Evolutionary conservation across 2,888 invertebrate genomes (phyloP).

Genomic region (Diarsia dahlii): DNA sequence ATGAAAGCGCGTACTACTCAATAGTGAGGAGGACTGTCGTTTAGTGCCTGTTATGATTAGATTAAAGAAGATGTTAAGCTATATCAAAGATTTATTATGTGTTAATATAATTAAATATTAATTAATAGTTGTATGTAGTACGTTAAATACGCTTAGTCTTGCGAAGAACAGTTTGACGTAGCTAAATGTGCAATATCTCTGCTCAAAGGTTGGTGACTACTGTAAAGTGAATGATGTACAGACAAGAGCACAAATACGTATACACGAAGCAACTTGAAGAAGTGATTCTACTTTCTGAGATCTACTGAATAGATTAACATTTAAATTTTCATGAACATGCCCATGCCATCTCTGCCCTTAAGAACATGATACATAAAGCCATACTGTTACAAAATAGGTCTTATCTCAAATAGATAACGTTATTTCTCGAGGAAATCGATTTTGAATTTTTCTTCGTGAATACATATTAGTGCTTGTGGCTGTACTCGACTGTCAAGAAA

Average conservation of each 20-base stretch:
- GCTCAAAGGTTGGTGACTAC: slow-evolving; percentile 61
- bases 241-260: not conserved
- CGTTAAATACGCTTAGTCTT: slow-evolving; percentile 46
- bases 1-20: slow-evolving; percentile 19
- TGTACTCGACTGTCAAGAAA: not conserved
- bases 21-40: slow-evolving; percentile 25
- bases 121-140: slow-evolving; percentile 33
- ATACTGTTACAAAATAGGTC: not conserved
- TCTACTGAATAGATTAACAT: not conserved
- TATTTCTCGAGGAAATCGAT: not conserved
- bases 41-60: slow-evolving; percentile 63
- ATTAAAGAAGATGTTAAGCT: slow-evolving; percentile 44
- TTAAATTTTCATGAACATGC: not conserved
- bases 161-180: slow-evolving; percentile 14
- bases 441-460: not conserved
- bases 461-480: not conserved
- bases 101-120: slow-evolving; percentile 38
- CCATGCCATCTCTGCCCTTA: too few species aligned
- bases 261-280: not conserved
- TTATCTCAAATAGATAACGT: not conserved
- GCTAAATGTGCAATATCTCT: slow-evolving; percentile 48
- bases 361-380: not conserved
- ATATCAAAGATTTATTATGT: slow-evolving; percentile 56
- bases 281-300: not conserved
- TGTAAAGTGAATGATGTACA: not conserved